These are phyloP conservation scores for Masnerella sp. DNA, from an alignment of 2,888 invertebrate species.

Conservation along the genomic window DNA sequence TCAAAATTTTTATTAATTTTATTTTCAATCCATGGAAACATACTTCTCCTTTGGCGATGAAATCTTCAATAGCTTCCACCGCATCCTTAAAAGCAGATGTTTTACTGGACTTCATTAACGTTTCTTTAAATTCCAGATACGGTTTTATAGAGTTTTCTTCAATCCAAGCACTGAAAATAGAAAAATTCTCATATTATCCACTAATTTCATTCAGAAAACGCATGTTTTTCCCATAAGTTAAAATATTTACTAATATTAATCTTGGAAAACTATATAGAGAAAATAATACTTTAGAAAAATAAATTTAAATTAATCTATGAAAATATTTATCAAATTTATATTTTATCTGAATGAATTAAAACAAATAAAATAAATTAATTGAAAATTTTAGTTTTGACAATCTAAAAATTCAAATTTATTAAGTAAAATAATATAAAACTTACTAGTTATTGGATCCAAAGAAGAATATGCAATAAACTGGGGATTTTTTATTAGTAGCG, in stretches of 20 bases:
- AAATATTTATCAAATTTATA: too few species aligned
- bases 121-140: slow-evolving; percentile 88
- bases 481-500: slow-evolving; percentile 82
- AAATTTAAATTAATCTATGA: slow-evolving; percentile 27
- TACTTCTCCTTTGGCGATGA: slow-evolving; percentile 85
- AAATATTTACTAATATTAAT: too few species aligned
- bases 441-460: slow-evolving; percentile 97
- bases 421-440: too few species aligned
- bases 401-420: too few species aligned
- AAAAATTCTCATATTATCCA: slow-evolving; percentile 11
- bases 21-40: too few species aligned
- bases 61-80: slow-evolving; percentile 88
- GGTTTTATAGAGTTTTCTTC: slow-evolving; percentile 90
- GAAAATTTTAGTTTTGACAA: too few species aligned
- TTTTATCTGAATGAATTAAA: too few species aligned
- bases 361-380: too few species aligned
- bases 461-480: slow-evolving; percentile 92
- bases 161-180: slow-evolving; percentile 88
- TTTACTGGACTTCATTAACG: slow-evolving; percentile 87
- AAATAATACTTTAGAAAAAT: too few species aligned
- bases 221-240: too few species aligned
- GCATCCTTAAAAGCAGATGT: slow-evolving; percentile 88
- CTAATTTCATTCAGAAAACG: neutral
- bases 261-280: too few species aligned
- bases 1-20: too few species aligned